phyloP scores from a whole-genome alignment of 2,888 invertebrate genomes.

The Eubasilissa splendida region DNA sequence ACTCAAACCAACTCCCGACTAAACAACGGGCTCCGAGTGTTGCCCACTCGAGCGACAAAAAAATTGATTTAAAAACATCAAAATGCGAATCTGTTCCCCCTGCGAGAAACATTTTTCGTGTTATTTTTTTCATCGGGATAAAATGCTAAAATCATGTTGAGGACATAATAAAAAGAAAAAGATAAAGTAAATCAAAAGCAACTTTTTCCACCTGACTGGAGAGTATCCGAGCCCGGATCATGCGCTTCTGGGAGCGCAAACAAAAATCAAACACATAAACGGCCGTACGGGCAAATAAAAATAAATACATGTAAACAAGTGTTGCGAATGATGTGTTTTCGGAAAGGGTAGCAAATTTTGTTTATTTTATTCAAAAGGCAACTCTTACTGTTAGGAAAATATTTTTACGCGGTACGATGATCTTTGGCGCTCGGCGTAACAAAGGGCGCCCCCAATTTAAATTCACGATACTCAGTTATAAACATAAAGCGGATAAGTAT shows the following conservation, averaged over 20 bases:
- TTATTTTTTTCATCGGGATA: constrained; percentile 19
- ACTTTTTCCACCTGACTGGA: constrained; percentile 57
- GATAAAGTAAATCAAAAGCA: constrained; percentile 56
- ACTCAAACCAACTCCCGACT: too few species aligned
- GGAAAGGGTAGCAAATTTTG: constrained; percentile 28
- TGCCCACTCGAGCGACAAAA: too few species aligned
- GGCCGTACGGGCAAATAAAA: constrained; percentile 51
- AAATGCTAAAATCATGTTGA: constrained; percentile 45
- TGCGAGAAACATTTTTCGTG: too few species aligned
- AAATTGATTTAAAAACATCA: too few species aligned
- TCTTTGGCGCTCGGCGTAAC: neutral
- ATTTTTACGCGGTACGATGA: neutral
- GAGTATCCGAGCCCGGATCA: constrained; percentile 50
- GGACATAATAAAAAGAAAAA: constrained; percentile 50
- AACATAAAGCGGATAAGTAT: too few species aligned
- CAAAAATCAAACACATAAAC: constrained; percentile 56
- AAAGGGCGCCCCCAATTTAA: neutral
- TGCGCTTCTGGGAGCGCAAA: constrained; percentile 52
- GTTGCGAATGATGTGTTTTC: constrained; percentile 44
- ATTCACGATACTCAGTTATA: too few species aligned
- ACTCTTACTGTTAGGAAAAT: constrained; percentile 8
- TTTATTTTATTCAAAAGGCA: constrained; percentile 8
- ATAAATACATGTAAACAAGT: constrained; percentile 52
- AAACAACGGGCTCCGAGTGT: too few species aligned
- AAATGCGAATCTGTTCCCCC: too few species aligned